Conservation (phyloP, 2,888 invertebrate species). For the Cataglyphis rosenhaueri region DNA sequence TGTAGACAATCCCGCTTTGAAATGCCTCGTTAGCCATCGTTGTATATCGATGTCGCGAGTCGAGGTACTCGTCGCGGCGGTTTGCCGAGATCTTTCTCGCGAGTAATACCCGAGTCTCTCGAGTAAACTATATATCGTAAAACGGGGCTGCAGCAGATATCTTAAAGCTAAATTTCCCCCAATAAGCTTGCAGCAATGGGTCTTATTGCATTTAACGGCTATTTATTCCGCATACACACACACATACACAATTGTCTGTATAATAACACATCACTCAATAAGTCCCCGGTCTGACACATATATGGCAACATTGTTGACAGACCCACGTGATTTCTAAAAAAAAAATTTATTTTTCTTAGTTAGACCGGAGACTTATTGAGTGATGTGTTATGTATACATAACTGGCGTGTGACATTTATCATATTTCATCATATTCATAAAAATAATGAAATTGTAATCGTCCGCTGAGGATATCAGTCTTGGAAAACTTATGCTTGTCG, state of each 20-base stretch:
- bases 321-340: too few relatives aligned
- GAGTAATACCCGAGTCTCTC: constrained; percentile 30
- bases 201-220: constrained; percentile 22
- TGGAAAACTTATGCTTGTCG: neutral
- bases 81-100: constrained; percentile 48
- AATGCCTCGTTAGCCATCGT: constrained; percentile 47
- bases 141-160: constrained; percentile 7
- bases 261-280: neutral
- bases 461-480: neutral
- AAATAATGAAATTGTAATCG: constrained; percentile 2
- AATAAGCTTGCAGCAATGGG: constrained; percentile 4
- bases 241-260: neutral
- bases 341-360: too few relatives aligned
- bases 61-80: constrained; percentile 35
- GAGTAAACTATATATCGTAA: constrained; percentile 20
- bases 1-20: constrained; percentile 54
- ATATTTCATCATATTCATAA: constrained; percentile 10
- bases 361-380: too few relatives aligned
- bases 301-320: too few relatives aligned
- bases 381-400: too few relatives aligned
- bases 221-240: constrained; percentile 6
- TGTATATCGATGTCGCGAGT: constrained; percentile 52
- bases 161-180: constrained; percentile 40
- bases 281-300: too few relatives aligned
- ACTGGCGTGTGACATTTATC: neutral